These are phyloP conservation scores for Dicaeum eximium DNA, from an alignment of 2,113 vertebrate species.

Conservation along the genomic window DNA sequence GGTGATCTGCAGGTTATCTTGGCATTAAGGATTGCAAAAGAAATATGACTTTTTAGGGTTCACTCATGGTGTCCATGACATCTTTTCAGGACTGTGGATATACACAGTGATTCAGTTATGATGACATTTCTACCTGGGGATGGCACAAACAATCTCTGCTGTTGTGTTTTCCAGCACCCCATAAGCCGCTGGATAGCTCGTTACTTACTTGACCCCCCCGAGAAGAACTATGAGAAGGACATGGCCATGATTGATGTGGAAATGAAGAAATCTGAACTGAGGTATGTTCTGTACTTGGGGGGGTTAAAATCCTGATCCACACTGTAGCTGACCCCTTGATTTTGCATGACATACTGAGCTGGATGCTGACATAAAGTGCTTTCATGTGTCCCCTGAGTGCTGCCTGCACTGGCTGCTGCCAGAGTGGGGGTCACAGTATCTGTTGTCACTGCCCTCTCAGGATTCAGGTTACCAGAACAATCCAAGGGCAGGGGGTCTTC, in stretches of 20 bases:
- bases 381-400: background rate
- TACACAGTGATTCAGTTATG: background rate
- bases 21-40: background rate
- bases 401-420: background rate
- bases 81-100: background rate
- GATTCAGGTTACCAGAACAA: background rate
- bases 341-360: background rate
- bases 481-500: background rate
- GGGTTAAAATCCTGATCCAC: background rate
- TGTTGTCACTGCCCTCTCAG: background rate
- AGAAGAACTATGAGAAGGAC: conserved; percentile 89
- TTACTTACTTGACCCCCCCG: conserved; percentile 78
- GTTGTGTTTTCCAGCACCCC: conserved; percentile 80
- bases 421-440: background rate
- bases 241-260: conserved; percentile 83
- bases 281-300: conserved; percentile 60
- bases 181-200: conserved; percentile 89
- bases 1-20: background rate
- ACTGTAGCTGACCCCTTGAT: background rate
- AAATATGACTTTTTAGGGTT: background rate
- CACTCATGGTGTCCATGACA: background rate
- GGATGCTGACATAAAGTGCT: background rate
- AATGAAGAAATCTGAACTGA: conserved; percentile 80
- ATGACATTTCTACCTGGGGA: background rate
- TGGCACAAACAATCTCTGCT: background rate